Evolutionary conservation across 2,888 invertebrate genomes (phyloP).

Genomic region (Limnephilus marmoratus): DNA sequence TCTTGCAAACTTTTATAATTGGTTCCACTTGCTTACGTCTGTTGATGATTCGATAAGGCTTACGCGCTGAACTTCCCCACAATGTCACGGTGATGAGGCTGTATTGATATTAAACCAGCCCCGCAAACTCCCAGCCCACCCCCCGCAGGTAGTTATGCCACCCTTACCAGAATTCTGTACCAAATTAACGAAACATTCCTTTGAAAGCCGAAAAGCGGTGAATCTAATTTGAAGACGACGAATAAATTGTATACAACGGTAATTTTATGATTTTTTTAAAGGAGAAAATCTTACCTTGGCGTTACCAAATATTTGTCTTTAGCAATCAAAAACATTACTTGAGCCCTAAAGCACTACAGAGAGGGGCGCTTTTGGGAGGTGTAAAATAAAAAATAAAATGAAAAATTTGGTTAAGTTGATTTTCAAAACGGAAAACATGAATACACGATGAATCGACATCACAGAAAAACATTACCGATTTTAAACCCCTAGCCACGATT

Average conservation of each 20-base stretch:
- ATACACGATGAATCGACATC: no score
- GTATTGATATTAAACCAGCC: not conserved
- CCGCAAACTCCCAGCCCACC: not conserved
- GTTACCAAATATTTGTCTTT: no score
- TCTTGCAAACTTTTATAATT: not conserved
- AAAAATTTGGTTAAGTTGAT: no score
- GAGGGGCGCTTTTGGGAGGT: no score
- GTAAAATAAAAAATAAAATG: no score
- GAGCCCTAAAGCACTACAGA: no score
- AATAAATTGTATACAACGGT: not conserved
- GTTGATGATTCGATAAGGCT: not conserved
- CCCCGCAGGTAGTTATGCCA: not conserved
- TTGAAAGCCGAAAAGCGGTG: not conserved
- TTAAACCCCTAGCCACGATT: no score
- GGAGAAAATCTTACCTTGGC: no score
- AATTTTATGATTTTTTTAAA: not conserved
- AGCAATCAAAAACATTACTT: no score
- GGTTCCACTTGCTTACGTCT: not conserved
- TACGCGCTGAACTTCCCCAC: not conserved
- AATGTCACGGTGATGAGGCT: not conserved
- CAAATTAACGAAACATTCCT: not conserved
- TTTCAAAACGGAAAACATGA: no score
- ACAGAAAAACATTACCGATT: no score
- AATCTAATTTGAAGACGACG: not conserved
- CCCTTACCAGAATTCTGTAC: not conserved